Percentiles rank a stretch among this genome's conserved stretches.
phyloP scores from a whole-genome alignment of 2,113 vertebrate genomes.

The Leptobrachium ailaonicum region DNA sequence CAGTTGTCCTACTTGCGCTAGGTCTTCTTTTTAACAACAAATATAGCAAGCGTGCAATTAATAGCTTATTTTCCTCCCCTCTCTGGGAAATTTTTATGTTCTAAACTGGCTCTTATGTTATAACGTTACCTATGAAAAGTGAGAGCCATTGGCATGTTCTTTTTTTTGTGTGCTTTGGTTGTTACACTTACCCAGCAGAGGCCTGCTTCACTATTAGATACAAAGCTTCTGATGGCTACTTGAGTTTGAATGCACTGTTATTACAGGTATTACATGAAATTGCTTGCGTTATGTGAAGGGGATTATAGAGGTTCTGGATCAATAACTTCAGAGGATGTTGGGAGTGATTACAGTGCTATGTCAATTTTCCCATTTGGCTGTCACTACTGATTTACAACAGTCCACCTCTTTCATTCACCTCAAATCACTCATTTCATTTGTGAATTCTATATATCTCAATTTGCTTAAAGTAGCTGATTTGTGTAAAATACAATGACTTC shows the following conservation, averaged over 20 bases:
- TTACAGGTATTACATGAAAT: constrained; percentile 99
- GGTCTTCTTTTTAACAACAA: constrained; percentile 57
- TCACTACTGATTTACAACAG: constrained; percentile 80
- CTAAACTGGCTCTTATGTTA: constrained; percentile 68
- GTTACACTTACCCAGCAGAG: constrained; percentile 70
- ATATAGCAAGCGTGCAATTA: constrained; percentile 74
- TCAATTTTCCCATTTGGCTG: constrained; percentile 89
- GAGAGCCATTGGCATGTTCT: constrained; percentile 63
- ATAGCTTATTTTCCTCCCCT: constrained; percentile 72
- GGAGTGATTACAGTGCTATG: constrained; percentile 91
- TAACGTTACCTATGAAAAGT: constrained; percentile 67
- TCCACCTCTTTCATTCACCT: constrained; percentile 80
- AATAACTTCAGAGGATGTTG: constrained; percentile 94
- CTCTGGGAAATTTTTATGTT: constrained; percentile 71
- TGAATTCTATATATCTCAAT: constrained; percentile 85
- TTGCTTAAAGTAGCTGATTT: constrained; percentile 85
- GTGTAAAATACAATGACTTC: constrained; percentile 78
- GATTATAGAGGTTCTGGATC: constrained; percentile 94
- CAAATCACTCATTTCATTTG: constrained; percentile 83
- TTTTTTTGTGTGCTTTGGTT: constrained; percentile 67
- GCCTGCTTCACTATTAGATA: constrained; percentile 81
- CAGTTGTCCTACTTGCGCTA: constrained; percentile 55
- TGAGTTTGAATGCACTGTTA: constrained; percentile 89
- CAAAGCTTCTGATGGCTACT: constrained; percentile 86
- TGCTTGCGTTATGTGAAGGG: constrained; percentile 93